These are phyloP conservation scores for Collichthys lucidus DNA, from an alignment of 2,113 vertebrate genomes.

Conservation along the genomic window DNA sequence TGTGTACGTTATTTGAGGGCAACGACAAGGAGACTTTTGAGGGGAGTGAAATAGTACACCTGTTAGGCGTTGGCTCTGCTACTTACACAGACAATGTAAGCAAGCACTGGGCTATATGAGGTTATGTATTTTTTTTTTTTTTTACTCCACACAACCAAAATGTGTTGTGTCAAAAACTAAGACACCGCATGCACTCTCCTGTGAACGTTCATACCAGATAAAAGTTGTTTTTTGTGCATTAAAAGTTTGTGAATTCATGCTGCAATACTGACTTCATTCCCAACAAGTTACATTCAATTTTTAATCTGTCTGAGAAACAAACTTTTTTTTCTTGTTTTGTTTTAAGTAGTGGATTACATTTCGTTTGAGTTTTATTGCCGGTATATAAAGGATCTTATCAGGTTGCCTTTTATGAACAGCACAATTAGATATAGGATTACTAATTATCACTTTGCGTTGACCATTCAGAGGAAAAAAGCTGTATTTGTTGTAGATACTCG, in stretches of 20 bases:
- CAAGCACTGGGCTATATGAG: conserved; percentile 66
- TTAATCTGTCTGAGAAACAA: conserved; percentile 20
- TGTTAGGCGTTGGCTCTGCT: conserved; percentile 86
- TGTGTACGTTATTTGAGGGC: conserved; percentile 51
- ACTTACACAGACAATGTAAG: conserved; percentile 78
- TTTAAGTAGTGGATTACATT: conserved; percentile 69
- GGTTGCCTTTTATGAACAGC: conserved; percentile 75
- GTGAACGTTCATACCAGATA: neutral
- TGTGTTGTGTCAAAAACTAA: conserved; percentile 1
- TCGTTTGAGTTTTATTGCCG: conserved; percentile 62
- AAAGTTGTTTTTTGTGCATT: neutral
- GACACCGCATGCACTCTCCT: neutral
- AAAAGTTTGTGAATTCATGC: conserved; percentile 1
- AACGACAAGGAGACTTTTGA: conserved; percentile 76
- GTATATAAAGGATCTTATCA: conserved; percentile 78
- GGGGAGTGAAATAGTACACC: conserved; percentile 86
- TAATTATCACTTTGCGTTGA: conserved; percentile 77
- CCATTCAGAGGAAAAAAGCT: conserved; percentile 61
- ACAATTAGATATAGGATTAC: conserved; percentile 85
- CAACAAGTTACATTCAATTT: neutral
- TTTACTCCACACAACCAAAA: conserved; percentile 34
- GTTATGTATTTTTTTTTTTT: conserved; percentile 20
- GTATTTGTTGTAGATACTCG: conserved; percentile 79
- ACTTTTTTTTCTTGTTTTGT: conserved; percentile 40
- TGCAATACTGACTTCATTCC: neutral